Conservation (phyloP, 2,113 vertebrate species). For the Hemibagrus wyckioides region DNA sequence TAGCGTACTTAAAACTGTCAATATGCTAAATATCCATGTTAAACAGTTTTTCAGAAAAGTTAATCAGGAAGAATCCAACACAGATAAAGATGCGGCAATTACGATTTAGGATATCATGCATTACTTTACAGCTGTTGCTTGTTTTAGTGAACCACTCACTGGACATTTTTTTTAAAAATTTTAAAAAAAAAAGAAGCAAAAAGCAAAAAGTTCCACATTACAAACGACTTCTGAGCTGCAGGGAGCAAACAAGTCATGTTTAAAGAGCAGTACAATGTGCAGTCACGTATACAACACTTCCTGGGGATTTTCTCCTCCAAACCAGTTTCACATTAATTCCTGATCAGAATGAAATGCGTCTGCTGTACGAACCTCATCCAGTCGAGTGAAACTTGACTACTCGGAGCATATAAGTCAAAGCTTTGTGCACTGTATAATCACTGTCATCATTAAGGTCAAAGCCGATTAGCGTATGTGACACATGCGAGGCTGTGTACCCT, state of each 20-base stretch:
- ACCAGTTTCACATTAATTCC: constrained; percentile 59
- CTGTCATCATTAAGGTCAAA: constrained; percentile 73
- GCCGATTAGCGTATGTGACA: constrained; percentile 69
- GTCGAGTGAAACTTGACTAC: constrained; percentile 59
- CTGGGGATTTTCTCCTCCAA: constrained; percentile 52
- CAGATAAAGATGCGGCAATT: background rate
- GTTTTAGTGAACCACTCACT: background rate
- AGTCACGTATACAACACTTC: constrained; percentile 63
- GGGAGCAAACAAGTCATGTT: constrained; percentile 54
- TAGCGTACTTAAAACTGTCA: constrained; percentile 60
- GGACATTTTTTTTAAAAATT: constrained; percentile 9
- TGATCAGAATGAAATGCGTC: constrained; percentile 60
- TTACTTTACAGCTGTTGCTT: constrained; percentile 9
- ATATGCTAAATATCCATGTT: constrained; percentile 45
- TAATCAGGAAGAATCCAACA: background rate
- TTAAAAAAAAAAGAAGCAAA: background rate
- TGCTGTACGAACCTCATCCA: constrained; percentile 49
- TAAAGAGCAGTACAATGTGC: constrained; percentile 52
- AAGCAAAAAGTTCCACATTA: background rate
- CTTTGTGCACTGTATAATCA: constrained; percentile 69
- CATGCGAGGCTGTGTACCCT: constrained; percentile 64
- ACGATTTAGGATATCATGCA: background rate
- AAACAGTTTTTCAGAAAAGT: constrained; percentile 33
- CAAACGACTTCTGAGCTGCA: constrained; percentile 56
- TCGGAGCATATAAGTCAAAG: constrained; percentile 61